A percentile compares a stretch with the other conserved stretches of the same genome.
These are phyloP conservation scores for Galerucella pusilla DNA, from an alignment of 2,888 invertebrate genomes.

Conservation along the genomic window DNA sequence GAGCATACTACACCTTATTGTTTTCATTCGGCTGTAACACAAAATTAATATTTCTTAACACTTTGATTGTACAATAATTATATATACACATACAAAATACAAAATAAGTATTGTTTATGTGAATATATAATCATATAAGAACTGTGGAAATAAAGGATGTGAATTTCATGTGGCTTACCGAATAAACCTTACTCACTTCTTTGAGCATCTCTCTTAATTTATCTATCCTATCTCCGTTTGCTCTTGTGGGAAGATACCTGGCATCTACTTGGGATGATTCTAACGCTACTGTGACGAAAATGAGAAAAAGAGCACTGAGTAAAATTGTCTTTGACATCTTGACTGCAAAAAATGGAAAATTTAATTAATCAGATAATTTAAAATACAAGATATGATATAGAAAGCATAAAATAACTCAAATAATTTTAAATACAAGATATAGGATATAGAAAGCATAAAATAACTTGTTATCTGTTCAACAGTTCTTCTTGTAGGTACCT, in stretches of 20 bases:
- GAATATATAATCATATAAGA: conserved; percentile 10
- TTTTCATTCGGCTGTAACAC: too few relatives aligned
- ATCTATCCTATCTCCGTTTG: conserved; percentile 68
- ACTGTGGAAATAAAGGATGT: conserved; percentile 37
- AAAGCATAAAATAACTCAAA: not conserved
- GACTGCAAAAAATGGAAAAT: not conserved
- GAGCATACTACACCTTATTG: too few relatives aligned
- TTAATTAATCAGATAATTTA: not conserved
- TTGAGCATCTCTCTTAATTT: conserved; percentile 68
- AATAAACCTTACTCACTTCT: conserved; percentile 65
- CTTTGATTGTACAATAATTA: too few relatives aligned
- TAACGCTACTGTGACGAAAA: conserved; percentile 57
- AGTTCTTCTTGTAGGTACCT: too few relatives aligned
- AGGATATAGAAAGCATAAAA: not conserved
- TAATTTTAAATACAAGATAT: too few relatives aligned
- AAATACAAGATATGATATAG: not conserved
- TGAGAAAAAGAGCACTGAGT: conserved; percentile 41
- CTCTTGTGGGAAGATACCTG: conserved; percentile 68
- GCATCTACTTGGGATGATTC: conserved; percentile 61
- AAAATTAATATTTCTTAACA: too few relatives aligned
- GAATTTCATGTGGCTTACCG: conserved; percentile 44
- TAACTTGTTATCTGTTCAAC: too few relatives aligned
- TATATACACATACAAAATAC: too few relatives aligned
- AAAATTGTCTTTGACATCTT: conserved; percentile 42
- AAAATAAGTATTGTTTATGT: too few relatives aligned